Evolutionary conservation across 2,113 vertebrate genomes (phyloP).

Genomic region (Marmota monax): DNA sequence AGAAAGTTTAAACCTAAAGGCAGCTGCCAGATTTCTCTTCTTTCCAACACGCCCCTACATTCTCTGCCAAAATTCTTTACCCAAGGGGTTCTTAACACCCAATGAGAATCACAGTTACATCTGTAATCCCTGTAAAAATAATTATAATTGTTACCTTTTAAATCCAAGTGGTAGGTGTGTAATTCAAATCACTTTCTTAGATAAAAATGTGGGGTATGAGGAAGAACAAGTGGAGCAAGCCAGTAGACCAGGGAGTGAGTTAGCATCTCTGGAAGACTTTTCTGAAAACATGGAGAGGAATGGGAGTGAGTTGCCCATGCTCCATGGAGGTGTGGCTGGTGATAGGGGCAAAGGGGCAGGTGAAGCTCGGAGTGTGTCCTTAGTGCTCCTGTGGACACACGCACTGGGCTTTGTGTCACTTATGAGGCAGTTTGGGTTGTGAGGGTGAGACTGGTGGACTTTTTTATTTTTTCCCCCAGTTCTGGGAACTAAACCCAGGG

Average conservation of each 20-base stretch:
- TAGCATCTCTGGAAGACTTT: constrained; percentile 23
- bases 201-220: constrained; percentile 55
- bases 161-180: neutral
- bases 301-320: neutral
- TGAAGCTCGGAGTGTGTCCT: too few relatives aligned
- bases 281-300: neutral
- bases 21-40: neutral
- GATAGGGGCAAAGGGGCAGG: neutral
- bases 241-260: neutral
- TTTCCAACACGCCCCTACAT: neutral
- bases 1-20: constrained; percentile 10
- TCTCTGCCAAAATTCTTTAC: constrained; percentile 50
- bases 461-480: neutral
- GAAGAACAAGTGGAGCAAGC: constrained; percentile 14
- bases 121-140: constrained; percentile 36
- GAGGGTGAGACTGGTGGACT: neutral
- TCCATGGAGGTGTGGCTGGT: neutral
- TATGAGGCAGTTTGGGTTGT: neutral
- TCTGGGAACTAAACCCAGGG: neutral
- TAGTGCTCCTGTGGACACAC: neutral
- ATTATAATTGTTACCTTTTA: constrained; percentile 27
- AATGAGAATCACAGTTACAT: neutral
- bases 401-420: neutral
- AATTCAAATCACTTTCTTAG: constrained; percentile 29
- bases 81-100: neutral